A percentile compares a stretch with the other conserved stretches of the same genome.
Conservation (phyloP, 2,888 invertebrate species). For the Aethes cnicana region DNA sequence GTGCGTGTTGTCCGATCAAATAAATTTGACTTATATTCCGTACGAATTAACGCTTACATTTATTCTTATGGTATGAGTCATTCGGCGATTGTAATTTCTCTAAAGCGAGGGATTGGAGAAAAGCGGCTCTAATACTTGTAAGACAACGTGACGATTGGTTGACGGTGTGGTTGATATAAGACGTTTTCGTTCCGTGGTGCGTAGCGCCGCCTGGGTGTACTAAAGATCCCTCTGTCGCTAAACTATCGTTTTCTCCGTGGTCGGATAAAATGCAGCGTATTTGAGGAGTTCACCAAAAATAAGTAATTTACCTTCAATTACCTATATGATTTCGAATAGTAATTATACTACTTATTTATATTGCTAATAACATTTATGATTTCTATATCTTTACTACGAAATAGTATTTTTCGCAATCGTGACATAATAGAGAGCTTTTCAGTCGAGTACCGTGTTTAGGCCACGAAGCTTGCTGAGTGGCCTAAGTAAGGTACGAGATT, state of each 20-base stretch:
- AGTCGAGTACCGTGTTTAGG: too few relatives aligned
- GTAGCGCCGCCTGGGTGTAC: conserved; percentile 12
- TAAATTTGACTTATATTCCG: conserved; percentile 43
- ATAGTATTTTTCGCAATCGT: too few relatives aligned
- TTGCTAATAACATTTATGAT: too few relatives aligned
- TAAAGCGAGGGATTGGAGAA: background rate
- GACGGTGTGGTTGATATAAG: background rate
- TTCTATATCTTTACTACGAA: too few relatives aligned
- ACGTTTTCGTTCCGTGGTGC: background rate
- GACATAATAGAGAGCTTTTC: too few relatives aligned
- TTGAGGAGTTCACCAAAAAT: too few relatives aligned
- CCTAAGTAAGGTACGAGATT: too few relatives aligned
- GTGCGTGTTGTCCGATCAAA: conserved; percentile 31
- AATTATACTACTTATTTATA: too few relatives aligned
- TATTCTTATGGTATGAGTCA: conserved; percentile 39
- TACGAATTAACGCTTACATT: conserved; percentile 41
- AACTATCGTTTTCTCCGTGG: conserved; percentile 28
- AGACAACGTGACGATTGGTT: background rate
- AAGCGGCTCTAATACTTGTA: background rate
- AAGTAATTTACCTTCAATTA: too few relatives aligned
- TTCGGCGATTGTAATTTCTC: conserved; percentile 13
- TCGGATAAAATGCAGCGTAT: too few relatives aligned
- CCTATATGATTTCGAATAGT: too few relatives aligned
- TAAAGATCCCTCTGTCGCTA: conserved; percentile 25
- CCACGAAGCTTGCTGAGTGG: too few relatives aligned